A percentile compares a stretch with the other conserved stretches of the same genome.
Evolutionary conservation across 2,113 vertebrate species (phyloP).

Genomic region (Leiothrix lutea): DNA sequence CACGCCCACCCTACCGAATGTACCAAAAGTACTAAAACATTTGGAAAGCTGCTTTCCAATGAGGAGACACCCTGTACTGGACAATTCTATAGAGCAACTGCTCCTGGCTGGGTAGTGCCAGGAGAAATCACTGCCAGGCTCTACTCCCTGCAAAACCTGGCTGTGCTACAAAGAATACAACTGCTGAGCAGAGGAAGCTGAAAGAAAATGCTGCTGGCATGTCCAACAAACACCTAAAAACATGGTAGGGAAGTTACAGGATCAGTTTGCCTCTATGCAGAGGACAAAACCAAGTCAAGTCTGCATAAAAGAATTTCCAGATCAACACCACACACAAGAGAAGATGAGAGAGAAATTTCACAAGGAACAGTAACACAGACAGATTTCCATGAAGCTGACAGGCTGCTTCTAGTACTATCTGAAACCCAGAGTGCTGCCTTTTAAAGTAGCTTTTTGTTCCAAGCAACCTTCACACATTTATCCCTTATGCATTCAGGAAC

Average conservation of each 20-base stretch:
- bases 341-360: fast-evolving
- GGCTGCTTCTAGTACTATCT: not conserved
- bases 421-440: not conserved
- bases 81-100: not conserved
- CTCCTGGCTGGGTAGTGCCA: not conserved
- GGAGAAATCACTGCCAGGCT: not conserved
- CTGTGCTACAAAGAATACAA: not conserved
- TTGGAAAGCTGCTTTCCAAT: not conserved
- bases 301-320: not conserved
- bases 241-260: not conserved
- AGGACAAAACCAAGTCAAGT: not conserved
- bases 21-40: not conserved
- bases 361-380: not conserved
- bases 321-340: not conserved
- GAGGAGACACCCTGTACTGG: not conserved
- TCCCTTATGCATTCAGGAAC: not conserved
- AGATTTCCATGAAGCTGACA: not conserved
- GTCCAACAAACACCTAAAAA: not conserved
- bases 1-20: fast-evolving
- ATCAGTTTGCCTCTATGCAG: not conserved
- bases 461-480: not conserved
- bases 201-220: not conserved
- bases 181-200: fast-evolving
- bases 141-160: not conserved
- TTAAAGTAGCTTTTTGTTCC: not conserved